These are phyloP conservation scores for Hippocampus comes DNA, from an alignment of 2,113 vertebrate species.

Conservation along the genomic window DNA sequence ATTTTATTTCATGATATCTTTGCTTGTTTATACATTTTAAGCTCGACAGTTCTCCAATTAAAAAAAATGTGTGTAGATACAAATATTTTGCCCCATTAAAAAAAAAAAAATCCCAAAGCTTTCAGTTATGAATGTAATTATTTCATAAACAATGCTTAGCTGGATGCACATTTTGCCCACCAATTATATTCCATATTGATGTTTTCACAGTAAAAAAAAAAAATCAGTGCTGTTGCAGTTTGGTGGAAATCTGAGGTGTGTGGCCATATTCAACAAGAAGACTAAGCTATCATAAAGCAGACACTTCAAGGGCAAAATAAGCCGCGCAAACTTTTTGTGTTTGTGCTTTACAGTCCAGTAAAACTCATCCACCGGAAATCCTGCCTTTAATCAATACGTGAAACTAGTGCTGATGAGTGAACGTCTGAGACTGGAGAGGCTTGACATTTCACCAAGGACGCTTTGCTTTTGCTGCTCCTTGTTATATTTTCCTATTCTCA, in stretches of 20 bases:
- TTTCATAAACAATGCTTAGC: neutral
- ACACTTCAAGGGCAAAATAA: slow-evolving; percentile 51
- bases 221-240: neutral
- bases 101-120: neutral
- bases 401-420: slow-evolving; percentile 91
- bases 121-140: no score
- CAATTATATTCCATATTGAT: neutral
- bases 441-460: slow-evolving; percentile 63
- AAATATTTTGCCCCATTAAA: neutral
- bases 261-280: slow-evolving; percentile 57
- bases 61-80: neutral
- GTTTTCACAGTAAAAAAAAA: no score
- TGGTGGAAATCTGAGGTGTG: slow-evolving; percentile 39
- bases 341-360: slow-evolving; percentile 63
- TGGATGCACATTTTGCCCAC: neutral
- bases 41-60: no score
- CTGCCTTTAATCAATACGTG: slow-evolving; percentile 79
- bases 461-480: neutral
- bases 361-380: slow-evolving; percentile 70
- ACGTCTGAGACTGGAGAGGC: slow-evolving; percentile 61
- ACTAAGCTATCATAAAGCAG: slow-evolving; percentile 28
- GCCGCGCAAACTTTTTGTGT: slow-evolving; percentile 10
- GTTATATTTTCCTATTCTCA: neutral
- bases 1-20: slow-evolving; percentile 9
- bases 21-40: neutral